Evolutionary conservation across 2,888 invertebrate species (phyloP), one percentile per base, ranked within the genome.

Genomic region (Drosophila helvetica): DNA sequence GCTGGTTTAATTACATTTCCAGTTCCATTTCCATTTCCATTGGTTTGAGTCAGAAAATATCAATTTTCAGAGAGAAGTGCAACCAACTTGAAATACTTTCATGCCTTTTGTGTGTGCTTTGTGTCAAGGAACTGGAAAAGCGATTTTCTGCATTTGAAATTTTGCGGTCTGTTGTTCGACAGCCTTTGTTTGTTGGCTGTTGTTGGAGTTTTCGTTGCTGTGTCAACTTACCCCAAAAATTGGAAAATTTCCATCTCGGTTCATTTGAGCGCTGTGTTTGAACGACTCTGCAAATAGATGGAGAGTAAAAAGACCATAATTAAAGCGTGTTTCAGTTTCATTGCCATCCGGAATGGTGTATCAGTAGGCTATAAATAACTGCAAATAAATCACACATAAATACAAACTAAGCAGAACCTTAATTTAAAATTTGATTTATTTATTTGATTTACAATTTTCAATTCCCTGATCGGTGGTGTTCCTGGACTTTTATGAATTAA

Each of bases 1-100:
- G 80, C 67, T 63, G 54, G 33, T 65, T 78, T 80, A 79, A 79
- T 79, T 79, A 78, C 78, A 78, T 75, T 78, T 80, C 50, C 43
- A 60, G 27, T 63, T 57, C 42, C 48, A 48, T 18, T 48, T 22
- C 30, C 42, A 33, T 54, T 2, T 3, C 3, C 22, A 54, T 17
- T 6, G n/a, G 17, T 38, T 22, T 8, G 53, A 33, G 30, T 25
- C 27, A 8, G 9, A 52, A 70, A 52, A 59, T 75, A 46, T 58
- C 70, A 65, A 67, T 58, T 67, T 68, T 43, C 43, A 15, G 68
- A 8, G 67, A 6, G 48, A 56, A 33, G 61, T 45, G 58, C 71
- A 71, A 52, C n/a, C 63, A 51, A 59, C 43, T 51, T 64, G 54
- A 77, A 77, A 62, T 52, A 47, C 55, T 64, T 22, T 55, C 55